Conservation (phyloP, 2,797 vertebrate genomes). For the Coccyzus lansbergi region DNA sequence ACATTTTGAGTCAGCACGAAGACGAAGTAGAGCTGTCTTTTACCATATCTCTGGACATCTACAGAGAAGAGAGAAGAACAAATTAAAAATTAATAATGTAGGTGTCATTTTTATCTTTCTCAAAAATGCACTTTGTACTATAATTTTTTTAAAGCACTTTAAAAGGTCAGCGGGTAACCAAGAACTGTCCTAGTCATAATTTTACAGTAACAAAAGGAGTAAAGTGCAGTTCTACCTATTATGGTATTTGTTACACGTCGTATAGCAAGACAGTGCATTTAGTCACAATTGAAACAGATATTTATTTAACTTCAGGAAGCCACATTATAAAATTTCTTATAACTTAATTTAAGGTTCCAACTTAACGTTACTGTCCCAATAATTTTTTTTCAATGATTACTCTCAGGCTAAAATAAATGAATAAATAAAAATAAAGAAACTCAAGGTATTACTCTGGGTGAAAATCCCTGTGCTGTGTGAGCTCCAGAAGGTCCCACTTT, state of each 20-base stretch:
- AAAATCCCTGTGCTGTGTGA: not conserved
- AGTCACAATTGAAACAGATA: not conserved
- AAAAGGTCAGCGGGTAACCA: slow-evolving; percentile 28
- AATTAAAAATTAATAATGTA: slow-evolving; percentile 98
- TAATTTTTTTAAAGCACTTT: slow-evolving; percentile 1
- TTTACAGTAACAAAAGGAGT: not conserved
- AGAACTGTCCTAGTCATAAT: not conserved
- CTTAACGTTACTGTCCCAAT: not conserved
- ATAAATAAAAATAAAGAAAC: not conserved
- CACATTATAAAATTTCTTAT: not conserved
- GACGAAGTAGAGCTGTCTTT: slow-evolving; percentile 91
- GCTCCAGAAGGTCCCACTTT: not conserved
- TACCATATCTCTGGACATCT: slow-evolving; percentile 98
- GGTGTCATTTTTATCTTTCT: slow-evolving; percentile 22
- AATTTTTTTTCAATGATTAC: not conserved
- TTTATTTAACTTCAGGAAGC: not conserved
- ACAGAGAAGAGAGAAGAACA: slow-evolving; percentile 94
- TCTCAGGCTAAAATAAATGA: not conserved
- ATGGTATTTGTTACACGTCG: not conserved
- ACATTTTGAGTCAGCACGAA: slow-evolving; percentile 86
- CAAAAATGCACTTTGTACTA: not conserved
- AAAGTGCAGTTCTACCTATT: not conserved
- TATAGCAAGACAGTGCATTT: not conserved
- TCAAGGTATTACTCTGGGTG: not conserved
- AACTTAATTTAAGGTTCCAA: slow-evolving; percentile 5